phyloP scores from a whole-genome alignment of 1,140 invertebrate species.

The Teleopsis dalmanni region DNA sequence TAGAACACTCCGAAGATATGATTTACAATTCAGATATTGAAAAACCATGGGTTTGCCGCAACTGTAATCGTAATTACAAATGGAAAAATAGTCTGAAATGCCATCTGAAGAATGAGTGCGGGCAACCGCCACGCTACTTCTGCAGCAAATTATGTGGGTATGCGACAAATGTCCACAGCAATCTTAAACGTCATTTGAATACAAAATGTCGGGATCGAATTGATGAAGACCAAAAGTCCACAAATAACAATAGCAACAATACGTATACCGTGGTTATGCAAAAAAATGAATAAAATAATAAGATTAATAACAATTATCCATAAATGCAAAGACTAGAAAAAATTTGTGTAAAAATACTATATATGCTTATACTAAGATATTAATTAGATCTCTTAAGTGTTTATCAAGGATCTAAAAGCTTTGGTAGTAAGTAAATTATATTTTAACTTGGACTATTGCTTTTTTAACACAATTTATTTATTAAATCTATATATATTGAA shows the following conservation, averaged over 20 bases:
- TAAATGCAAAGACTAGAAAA: no score
- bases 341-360: no score
- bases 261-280: constrained; percentile 38
- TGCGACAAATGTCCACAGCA: constrained; percentile 51
- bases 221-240: constrained; percentile 29
- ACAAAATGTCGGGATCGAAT: constrained; percentile 41
- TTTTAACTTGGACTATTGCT: background rate
- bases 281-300: constrained; percentile 28
- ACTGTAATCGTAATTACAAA: constrained; percentile 40
- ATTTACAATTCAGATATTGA: constrained; percentile 42
- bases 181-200: constrained; percentile 48
- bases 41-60: constrained; percentile 43
- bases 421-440: no score
- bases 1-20: constrained; percentile 42
- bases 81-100: constrained; percentile 45
- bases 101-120: constrained; percentile 47
- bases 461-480: background rate
- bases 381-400: no score
- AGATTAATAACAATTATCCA: no score
- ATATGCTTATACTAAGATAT: no score
- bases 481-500: no score
- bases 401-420: no score
- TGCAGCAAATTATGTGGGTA: constrained; percentile 47
- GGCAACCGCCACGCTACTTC: constrained; percentile 43
- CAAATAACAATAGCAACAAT: constrained; percentile 18